Percentiles rank a stretch among this genome's conserved stretches.
Evolutionary conservation across 2,113 vertebrate species (phyloP).

Genomic region (Pachypanchax playfairii): DNA sequence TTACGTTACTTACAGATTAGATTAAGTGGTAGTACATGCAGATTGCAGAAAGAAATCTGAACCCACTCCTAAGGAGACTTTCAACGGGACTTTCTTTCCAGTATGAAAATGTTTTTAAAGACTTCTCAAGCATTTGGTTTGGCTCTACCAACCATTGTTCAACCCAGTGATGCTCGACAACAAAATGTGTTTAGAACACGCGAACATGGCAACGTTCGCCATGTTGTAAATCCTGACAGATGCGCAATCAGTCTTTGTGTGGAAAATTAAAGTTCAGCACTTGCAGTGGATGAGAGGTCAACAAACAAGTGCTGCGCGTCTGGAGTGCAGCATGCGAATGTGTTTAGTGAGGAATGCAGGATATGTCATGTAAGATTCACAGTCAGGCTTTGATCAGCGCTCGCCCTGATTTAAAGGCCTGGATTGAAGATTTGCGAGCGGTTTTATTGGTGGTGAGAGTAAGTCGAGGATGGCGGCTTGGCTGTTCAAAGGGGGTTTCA

Average conservation of each 20-base stretch:
- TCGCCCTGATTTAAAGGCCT: constrained; percentile 72
- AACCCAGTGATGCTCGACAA: constrained; percentile 16
- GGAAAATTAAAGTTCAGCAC: constrained; percentile 22
- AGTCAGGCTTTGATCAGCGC: constrained; percentile 73
- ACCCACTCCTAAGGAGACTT: too few species aligned
- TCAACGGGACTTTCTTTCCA: too few species aligned
- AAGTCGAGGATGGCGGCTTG: constrained; percentile 37
- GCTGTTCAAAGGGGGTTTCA: constrained; percentile 59
- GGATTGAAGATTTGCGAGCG: constrained; percentile 71
- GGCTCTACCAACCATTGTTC: constrained; percentile 5
- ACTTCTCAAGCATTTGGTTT: background rate
- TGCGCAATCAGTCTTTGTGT: constrained; percentile 14
- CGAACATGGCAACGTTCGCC: background rate
- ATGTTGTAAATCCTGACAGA: constrained; percentile 7
- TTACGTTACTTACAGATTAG: too few species aligned
- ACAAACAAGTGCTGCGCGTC: constrained; percentile 57
- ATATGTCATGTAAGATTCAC: constrained; percentile 76
- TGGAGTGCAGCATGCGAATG: constrained; percentile 76
- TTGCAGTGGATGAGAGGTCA: constrained; percentile 55
- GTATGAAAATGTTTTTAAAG: too few species aligned
- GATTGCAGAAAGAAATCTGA: too few species aligned
- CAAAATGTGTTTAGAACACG: constrained; percentile 2
- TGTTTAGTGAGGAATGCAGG: constrained; percentile 78
- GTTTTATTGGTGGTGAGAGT: constrained; percentile 65
- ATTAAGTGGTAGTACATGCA: too few species aligned